A percentile compares a stretch with the other conserved stretches of the same genome.
Evolutionary conservation across 35 echinoderm and acorn worm species (phyloP).

Genomic region (Stichopus chloronotus): DNA sequence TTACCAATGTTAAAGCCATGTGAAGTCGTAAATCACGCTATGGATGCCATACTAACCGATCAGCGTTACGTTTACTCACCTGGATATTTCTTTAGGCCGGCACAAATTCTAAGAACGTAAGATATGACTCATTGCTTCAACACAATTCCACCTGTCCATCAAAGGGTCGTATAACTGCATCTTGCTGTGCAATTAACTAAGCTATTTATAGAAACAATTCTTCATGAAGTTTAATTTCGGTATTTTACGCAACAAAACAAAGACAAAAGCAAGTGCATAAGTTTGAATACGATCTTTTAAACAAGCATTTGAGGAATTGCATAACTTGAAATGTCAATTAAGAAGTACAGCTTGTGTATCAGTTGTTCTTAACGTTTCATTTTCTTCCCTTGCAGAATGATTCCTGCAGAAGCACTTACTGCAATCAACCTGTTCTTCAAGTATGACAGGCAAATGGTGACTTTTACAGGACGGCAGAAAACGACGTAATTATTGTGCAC

Average conservation of each 20-base stretch:
- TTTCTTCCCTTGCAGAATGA: background rate
- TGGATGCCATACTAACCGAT: conserved; percentile 48
- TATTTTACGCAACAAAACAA: too few relatives aligned
- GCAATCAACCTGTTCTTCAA: background rate
- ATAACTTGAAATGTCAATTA: background rate
- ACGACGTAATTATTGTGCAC: background rate
- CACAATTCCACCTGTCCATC: background rate
- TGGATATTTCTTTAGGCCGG: background rate
- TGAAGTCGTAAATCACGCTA: background rate
- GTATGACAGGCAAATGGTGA: background rate
- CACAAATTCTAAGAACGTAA: conserved; percentile 30
- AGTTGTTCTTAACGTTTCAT: background rate
- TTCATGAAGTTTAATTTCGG: too few relatives aligned
- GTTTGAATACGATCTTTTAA: background rate
- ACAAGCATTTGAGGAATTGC: background rate
- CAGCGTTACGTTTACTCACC: conserved; percentile 31
- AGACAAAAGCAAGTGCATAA: too few relatives aligned
- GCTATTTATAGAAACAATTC: too few relatives aligned
- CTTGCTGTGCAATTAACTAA: too few relatives aligned
- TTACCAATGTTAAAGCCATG: conserved; percentile 42
- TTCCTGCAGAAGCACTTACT: background rate
- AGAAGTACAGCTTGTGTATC: background rate
- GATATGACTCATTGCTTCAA: background rate
- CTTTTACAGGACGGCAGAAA: background rate
- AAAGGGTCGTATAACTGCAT: too few relatives aligned